phyloP scores from a whole-genome alignment of 2,888 invertebrate genomes.

The Antheraea assamensis region DNA sequence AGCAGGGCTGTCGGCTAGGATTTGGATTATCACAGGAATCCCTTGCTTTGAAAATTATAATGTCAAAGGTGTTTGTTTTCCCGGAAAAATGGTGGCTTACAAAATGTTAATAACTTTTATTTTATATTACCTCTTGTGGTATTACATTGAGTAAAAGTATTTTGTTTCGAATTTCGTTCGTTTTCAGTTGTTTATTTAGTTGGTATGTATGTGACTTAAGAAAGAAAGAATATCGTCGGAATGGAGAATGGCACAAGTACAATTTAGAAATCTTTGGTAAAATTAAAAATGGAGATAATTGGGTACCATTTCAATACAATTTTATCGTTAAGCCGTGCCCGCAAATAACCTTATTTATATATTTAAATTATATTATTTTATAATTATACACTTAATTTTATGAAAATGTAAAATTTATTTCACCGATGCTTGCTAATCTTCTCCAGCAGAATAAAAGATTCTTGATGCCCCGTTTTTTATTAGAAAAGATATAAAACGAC shows the following conservation, averaged over 20 bases:
- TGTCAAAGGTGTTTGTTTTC: constrained; percentile 18
- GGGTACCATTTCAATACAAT: not conserved
- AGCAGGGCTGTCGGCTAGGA: constrained; percentile 24
- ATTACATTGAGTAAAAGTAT: not conserved
- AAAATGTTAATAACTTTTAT: not conserved
- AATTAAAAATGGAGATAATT: too few relatives aligned
- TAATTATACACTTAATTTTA: not conserved
- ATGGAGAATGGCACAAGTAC: not conserved
- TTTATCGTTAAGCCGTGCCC: not conserved
- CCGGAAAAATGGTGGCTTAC: not conserved
- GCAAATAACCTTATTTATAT: not conserved
- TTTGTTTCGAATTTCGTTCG: not conserved
- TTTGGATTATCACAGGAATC: constrained; percentile 18
- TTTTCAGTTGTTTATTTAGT: not conserved
- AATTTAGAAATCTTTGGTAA: too few relatives aligned
- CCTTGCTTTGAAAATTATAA: constrained; percentile 14
- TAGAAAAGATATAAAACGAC: constrained; percentile 43
- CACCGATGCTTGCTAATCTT: not conserved
- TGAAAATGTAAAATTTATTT: not conserved
- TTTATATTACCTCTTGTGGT: not conserved
- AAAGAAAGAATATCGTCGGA: too few relatives aligned
- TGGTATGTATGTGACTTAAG: too few relatives aligned
- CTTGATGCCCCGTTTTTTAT: constrained; percentile 5
- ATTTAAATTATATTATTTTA: not conserved
- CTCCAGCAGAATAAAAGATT: not conserved